A percentile compares a stretch with the other conserved stretches of the same genome.
Conservation (phyloP, 2,113 vertebrate genomes). For the Marmota flaviventris region DNA sequence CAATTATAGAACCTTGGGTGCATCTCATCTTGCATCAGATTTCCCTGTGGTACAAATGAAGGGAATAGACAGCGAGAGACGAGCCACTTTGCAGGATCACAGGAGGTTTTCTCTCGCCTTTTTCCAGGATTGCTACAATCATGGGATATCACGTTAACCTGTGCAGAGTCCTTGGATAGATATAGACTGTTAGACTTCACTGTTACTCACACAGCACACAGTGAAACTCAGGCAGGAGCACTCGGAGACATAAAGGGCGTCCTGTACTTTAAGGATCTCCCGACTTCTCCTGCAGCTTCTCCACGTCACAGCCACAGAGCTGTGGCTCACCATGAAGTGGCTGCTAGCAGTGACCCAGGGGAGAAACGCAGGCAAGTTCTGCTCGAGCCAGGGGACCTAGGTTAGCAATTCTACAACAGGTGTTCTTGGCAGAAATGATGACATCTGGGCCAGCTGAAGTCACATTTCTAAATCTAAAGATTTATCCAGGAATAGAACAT, state of each 20-base stretch:
- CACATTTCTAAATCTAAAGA: constrained; percentile 10
- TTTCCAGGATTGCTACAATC: background rate
- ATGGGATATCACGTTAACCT: background rate
- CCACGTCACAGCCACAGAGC: background rate
- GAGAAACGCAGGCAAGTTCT: too few species aligned
- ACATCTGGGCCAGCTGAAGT: background rate
- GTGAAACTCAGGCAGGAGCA: background rate
- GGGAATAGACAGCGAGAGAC: background rate
- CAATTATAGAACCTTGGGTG: background rate
- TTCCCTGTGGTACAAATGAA: background rate
- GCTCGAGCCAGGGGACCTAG: background rate
- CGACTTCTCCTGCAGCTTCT: background rate
- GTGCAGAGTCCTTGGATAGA: background rate
- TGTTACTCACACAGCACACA: background rate
- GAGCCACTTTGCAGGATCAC: background rate
- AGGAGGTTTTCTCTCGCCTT: background rate
- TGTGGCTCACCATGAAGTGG: too few species aligned
- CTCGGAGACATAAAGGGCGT: fast-evolving
- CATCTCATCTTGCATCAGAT: background rate
- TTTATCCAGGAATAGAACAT: background rate
- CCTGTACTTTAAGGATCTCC: background rate
- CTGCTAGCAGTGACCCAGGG: too few species aligned
- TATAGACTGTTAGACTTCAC: background rate
- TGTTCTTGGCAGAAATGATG: background rate
- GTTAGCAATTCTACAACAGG: background rate